These are phyloP conservation scores for Andrena flavipes DNA, from an alignment of 2,888 invertebrate species.

Conservation along the genomic window DNA sequence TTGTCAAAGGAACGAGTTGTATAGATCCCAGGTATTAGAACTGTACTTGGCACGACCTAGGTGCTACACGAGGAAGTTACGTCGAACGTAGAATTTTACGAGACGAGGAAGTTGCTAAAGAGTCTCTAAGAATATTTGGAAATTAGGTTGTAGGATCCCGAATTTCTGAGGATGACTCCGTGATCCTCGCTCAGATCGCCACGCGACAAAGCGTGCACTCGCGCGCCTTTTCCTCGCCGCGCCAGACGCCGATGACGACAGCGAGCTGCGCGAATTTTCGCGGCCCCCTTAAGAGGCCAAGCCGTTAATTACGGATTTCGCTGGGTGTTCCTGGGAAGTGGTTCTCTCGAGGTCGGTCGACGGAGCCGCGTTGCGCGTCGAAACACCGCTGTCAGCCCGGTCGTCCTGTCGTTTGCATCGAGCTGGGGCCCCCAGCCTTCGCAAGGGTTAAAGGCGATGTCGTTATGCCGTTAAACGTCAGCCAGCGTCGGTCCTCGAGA, in stretches of 20 bases:
- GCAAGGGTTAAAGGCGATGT: constrained; percentile 60
- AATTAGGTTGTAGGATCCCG: no score
- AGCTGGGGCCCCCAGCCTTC: constrained; percentile 40
- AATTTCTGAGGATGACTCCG: no score
- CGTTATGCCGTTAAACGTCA: constrained; percentile 60
- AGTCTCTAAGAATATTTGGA: no score
- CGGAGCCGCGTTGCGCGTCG: neutral
- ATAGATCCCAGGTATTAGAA: no score
- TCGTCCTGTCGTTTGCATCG: neutral
- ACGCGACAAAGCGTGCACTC: no score
- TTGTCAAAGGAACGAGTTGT: neutral
- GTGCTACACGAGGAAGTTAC: no score
- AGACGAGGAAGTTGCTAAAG: no score
- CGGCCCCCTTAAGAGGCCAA: neutral
- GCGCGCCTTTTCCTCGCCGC: no score
- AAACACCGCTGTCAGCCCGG: neutral
- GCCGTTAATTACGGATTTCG: constrained; percentile 18
- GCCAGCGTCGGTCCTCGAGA: constrained; percentile 22
- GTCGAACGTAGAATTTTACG: no score
- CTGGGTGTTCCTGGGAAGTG: neutral
- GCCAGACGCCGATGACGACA: no score
- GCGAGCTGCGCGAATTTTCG: constrained; percentile 5
- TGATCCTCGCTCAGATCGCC: no score
- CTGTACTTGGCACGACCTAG: no score
- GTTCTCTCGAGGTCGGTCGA: constrained; percentile 10